These are phyloP conservation scores for Platynereis dumerilii DNA, from an alignment of 2,888 invertebrate species.

Conservation along the genomic window DNA sequence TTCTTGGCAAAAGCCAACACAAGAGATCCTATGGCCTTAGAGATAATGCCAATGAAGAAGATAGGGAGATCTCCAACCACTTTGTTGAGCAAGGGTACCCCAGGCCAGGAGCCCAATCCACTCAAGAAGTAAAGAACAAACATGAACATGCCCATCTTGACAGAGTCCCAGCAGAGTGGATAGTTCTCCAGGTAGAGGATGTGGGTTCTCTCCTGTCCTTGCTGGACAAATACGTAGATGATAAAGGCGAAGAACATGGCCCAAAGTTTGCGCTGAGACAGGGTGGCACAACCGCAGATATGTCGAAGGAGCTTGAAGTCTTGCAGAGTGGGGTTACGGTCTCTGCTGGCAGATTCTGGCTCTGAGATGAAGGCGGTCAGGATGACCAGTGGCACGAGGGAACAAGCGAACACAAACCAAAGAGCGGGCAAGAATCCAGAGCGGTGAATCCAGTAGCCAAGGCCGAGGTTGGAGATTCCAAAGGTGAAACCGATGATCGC, in stretches of 20 bases:
- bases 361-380: conserved; percentile 49
- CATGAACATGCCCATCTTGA: conserved; percentile 38
- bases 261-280: conserved; percentile 55
- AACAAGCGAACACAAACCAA: conserved; percentile 56
- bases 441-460: conserved; percentile 35
- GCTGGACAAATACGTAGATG: conserved; percentile 58
- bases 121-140: conserved; percentile 33
- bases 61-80: conserved; percentile 40
- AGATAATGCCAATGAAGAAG: conserved; percentile 53
- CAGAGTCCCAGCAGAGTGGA: conserved; percentile 37
- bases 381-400: conserved; percentile 50
- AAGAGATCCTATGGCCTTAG: conserved; percentile 59
- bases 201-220: conserved; percentile 59
- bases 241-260: conserved; percentile 59
- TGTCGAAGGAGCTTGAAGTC: conserved; percentile 34
- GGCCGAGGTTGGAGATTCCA: conserved; percentile 32
- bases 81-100: conserved; percentile 36
- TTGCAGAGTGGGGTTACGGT: conserved; percentile 24
- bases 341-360: conserved; percentile 13
- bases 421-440: conserved; percentile 52
- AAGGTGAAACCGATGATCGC: conserved; percentile 39
- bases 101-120: conserved; percentile 40
- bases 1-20: conserved; percentile 57
- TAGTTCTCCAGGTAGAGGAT: conserved; percentile 51
- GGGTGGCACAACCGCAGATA: conserved; percentile 33